phyloP scores from a whole-genome alignment of 2,888 invertebrate genomes.

The Stenichneumon culpator region DNA sequence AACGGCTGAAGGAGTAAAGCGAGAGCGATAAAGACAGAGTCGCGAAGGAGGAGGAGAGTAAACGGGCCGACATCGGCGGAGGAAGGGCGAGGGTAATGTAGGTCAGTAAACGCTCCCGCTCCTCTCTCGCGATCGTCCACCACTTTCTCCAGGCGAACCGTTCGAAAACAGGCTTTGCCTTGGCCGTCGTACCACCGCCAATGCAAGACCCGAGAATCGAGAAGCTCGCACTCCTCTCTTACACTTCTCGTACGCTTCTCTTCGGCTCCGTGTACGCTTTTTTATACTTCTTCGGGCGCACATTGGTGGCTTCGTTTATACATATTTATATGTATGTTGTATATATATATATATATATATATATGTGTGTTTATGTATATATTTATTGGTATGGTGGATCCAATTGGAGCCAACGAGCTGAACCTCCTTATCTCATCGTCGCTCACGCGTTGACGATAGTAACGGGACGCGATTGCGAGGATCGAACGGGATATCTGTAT shows the following conservation, averaged over 20 bases:
- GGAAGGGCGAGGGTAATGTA: constrained; percentile 80
- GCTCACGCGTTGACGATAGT: constrained; percentile 46
- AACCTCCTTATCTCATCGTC: constrained; percentile 1
- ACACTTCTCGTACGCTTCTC: constrained; percentile 7
- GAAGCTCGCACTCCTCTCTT: neutral
- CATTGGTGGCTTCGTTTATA: neutral
- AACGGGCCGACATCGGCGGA: constrained; percentile 68
- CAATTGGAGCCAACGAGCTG: constrained; percentile 22
- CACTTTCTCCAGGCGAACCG: constrained; percentile 83
- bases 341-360: no score
- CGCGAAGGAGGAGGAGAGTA: constrained; percentile 44
- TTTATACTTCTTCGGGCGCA: constrained; percentile 10
- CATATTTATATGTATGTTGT: neutral
- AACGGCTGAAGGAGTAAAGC: constrained; percentile 74
- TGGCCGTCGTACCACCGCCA: constrained; percentile 53
- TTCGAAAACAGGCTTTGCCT: constrained; percentile 82
- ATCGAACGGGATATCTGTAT: constrained; percentile 64
- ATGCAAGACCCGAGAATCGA: constrained; percentile 25
- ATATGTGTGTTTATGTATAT: neutral
- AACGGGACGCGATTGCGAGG: constrained; percentile 65
- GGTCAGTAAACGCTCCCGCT: constrained; percentile 82
- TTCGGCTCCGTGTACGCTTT: constrained; percentile 16
- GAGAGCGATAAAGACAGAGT: constrained; percentile 49
- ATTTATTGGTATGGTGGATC: constrained; percentile 32
- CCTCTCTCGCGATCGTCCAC: constrained; percentile 63